These are phyloP conservation scores for Agrochola circellaris DNA, from an alignment of 2,888 invertebrate species.

Conservation along the genomic window DNA sequence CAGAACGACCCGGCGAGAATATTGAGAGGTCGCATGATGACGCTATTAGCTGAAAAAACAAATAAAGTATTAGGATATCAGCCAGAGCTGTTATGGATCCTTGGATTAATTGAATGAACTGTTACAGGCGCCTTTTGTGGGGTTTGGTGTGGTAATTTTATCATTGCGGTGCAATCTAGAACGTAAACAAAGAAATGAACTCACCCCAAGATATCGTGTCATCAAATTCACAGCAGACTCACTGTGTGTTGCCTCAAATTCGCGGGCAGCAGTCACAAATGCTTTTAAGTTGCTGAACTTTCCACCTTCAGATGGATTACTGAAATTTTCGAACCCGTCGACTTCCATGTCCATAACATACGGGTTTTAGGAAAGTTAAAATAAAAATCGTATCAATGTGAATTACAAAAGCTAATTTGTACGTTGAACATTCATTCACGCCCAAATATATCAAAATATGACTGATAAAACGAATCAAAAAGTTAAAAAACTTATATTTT, in stretches of 20 bases:
- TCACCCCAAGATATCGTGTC: slow-evolving; percentile 89
- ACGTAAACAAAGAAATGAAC: slow-evolving; percentile 54
- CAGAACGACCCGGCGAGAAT: slow-evolving; percentile 92
- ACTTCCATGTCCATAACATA: slow-evolving; percentile 81
- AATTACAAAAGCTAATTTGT: slow-evolving; percentile 4
- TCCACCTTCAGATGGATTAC: slow-evolving; percentile 79
- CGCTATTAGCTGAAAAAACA: slow-evolving; percentile 90
- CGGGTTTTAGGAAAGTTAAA: slow-evolving; percentile 29
- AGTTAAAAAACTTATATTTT: slow-evolving; percentile 52
- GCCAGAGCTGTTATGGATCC: no score
- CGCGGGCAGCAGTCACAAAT: slow-evolving; percentile 89
- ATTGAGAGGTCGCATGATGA: slow-evolving; percentile 92
- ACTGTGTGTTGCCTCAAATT: slow-evolving; percentile 89
- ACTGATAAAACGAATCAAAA: slow-evolving; percentile 55
- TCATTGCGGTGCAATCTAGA: background rate
- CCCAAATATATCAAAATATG: slow-evolving; percentile 33
- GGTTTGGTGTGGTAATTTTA: background rate
- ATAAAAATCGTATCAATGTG: background rate
- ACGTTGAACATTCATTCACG: slow-evolving; percentile 12
- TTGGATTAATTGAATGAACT: background rate
- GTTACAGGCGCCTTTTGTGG: background rate
- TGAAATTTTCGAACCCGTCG: slow-evolving; percentile 80
- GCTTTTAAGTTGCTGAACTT: slow-evolving; percentile 88
- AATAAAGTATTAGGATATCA: background rate
- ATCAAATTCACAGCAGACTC: slow-evolving; percentile 89